Percentiles rank a stretch among this genome's conserved stretches.
Conservation (phyloP, 2,113 vertebrate genomes). For the Nesoenas mayeri region DNA sequence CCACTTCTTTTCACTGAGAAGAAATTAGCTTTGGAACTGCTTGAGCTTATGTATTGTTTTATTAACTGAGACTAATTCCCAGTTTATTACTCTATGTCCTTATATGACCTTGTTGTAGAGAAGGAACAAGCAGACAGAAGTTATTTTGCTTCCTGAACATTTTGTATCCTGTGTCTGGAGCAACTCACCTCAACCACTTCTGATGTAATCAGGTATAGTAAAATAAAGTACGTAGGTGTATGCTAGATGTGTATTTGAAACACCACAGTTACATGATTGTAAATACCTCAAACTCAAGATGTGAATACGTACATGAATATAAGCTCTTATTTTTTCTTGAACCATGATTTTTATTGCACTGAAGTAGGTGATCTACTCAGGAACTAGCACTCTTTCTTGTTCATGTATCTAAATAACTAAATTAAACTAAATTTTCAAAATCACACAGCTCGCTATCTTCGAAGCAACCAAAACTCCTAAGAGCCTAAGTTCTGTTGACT, state of each 20-base stretch:
- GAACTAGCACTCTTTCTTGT: not conserved
- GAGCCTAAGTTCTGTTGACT: not conserved
- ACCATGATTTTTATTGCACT: not conserved
- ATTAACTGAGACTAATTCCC: slow-evolving; percentile 6
- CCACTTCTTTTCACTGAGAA: slow-evolving; percentile 4
- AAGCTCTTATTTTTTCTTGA: not conserved
- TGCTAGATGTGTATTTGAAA: not conserved
- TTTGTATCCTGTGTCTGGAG: not conserved
- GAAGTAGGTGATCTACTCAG: not conserved
- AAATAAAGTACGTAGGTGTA: not conserved
- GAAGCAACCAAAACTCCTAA: not conserved
- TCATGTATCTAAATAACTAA: not conserved
- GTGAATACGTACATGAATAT: not conserved
- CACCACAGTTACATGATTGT: not conserved
- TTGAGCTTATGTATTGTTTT: slow-evolving; percentile 7
- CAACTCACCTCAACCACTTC: not conserved
- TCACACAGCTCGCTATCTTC: not conserved
- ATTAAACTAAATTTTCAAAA: not conserved
- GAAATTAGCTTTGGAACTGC: slow-evolving; percentile 18
- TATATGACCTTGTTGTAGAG: not conserved
- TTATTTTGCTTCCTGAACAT: not conserved
- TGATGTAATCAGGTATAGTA: not conserved
- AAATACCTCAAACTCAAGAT: not conserved
- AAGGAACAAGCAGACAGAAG: not conserved
- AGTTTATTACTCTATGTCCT: slow-evolving; percentile 21